These are phyloP conservation scores for Bedellia somnulentella DNA, from an alignment of 2,888 invertebrate genomes.

Conservation along the genomic window DNA sequence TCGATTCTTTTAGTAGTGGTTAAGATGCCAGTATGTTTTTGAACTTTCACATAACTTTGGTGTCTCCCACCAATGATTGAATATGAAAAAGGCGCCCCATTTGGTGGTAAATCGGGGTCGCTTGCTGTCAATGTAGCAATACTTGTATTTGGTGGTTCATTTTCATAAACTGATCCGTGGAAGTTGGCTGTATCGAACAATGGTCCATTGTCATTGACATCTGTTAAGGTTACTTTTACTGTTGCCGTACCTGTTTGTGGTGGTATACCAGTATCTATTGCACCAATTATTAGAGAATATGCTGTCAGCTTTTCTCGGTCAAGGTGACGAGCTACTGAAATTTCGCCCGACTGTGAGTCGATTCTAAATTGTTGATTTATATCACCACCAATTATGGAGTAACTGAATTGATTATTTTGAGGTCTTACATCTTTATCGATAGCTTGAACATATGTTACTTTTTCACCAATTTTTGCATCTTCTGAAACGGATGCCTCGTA, in stretches of 20 bases:
- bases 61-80: slow-evolving; percentile 77
- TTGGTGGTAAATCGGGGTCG: slow-evolving; percentile 88
- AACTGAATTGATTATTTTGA: slow-evolving; percentile 90
- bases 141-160: slow-evolving; percentile 80
- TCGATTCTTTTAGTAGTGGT: slow-evolving; percentile 79
- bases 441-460: slow-evolving; percentile 78
- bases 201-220: slow-evolving; percentile 94
- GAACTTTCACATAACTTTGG: slow-evolving; percentile 73
- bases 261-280: slow-evolving; percentile 85
- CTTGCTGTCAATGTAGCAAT: slow-evolving; percentile 84
- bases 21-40: slow-evolving; percentile 78
- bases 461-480: slow-evolving; percentile 72
- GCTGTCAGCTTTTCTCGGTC: slow-evolving; percentile 79
- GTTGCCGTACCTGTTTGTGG: slow-evolving; percentile 90
- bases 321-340: slow-evolving; percentile 73
- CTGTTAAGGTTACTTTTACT: slow-evolving; percentile 77
- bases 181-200: slow-evolving; percentile 72
- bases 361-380: slow-evolving; percentile 82
- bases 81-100: slow-evolving; percentile 89
- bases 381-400: slow-evolving; percentile 85
- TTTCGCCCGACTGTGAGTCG: slow-evolving; percentile 82
- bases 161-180: slow-evolving; percentile 80
- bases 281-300: slow-evolving; percentile 80
- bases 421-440: slow-evolving; percentile 89
- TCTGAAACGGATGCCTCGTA: slow-evolving; percentile 84